Evolutionary conservation across 2,797 vertebrate species (phyloP).

Genomic region (Apodemus agrarius): DNA sequence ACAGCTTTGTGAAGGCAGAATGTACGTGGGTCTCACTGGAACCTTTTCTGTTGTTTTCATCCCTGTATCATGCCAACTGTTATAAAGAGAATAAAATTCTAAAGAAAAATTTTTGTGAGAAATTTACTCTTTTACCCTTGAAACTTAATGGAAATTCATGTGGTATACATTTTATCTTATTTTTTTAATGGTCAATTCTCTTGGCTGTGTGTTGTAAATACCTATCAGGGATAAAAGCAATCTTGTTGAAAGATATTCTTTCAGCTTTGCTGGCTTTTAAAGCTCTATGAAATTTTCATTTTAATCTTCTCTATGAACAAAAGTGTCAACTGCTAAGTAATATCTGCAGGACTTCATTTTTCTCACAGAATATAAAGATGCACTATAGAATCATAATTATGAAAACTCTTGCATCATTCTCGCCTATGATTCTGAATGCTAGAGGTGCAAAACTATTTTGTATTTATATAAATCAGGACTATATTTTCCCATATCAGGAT

Average conservation of each 20-base stretch:
- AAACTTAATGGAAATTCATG: constrained; percentile 58
- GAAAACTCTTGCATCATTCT: neutral
- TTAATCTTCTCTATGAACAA: constrained; percentile 26
- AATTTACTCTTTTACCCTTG: constrained; percentile 66
- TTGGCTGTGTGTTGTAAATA: constrained; percentile 63
- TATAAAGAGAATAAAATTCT: constrained; percentile 53
- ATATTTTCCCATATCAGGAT: neutral
- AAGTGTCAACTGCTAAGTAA: constrained; percentile 2
- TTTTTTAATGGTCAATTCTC: constrained; percentile 67
- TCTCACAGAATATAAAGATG: neutral
- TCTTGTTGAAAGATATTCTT: constrained; percentile 42
- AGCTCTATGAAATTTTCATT: neutral
- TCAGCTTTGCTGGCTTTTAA: neutral
- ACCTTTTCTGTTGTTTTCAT: neutral
- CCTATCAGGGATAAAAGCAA: constrained; percentile 33
- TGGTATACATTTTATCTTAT: constrained; percentile 60
- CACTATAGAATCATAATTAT: constrained; percentile 14
- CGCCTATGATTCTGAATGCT: neutral
- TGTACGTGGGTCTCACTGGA: neutral
- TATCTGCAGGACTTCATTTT: constrained; percentile 24
- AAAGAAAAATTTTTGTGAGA: constrained; percentile 45
- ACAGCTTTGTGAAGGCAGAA: neutral
- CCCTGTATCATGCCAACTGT: neutral
- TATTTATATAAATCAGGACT: neutral
- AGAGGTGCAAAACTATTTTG: constrained; percentile 6